Evolutionary conservation across 2,797 vertebrate species (phyloP), one percentile per base, ranked within the genome.

Genomic region (Muscicapa comitata): DNA sequence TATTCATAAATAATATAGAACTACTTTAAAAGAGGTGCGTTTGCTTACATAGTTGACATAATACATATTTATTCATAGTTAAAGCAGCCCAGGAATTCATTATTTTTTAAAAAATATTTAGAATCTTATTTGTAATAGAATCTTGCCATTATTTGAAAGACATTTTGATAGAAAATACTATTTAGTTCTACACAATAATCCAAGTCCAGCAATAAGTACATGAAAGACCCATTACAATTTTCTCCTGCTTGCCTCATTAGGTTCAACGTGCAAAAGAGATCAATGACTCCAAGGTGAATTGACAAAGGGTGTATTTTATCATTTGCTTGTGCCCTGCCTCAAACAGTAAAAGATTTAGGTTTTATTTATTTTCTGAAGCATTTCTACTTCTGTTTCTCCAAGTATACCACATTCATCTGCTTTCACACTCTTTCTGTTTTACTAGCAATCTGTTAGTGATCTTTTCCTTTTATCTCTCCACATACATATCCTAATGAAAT

Each of bases 401-500:
- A 96, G 75, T 95, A 94, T 97, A 91, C 88, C 72, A 94, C 80
- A 91, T 96, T 97, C 93, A 90, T 62, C 5, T 90, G 79, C 88
- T 97, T 96, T 90, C 74, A 85, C 91, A 94, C 76, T 88, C 79
- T 94, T 90, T 93, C 75, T 88, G 61, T 97, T 97, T 96, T 86
- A 74, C 93, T 85, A 88, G 91, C 86, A 95, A 94, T 97, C 94
- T 97, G 93, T 94, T 96, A 96, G 95, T 87, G 92, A 97, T 97
- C 95, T 94, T 91, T 74, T 76, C 70, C 95, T 98, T 98, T 97
- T 91, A 97, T 98, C 94, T 97, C 50, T 95, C 82, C 62, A 54
- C 72, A 93, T 93, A 96, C 82, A 96, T 88, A 74, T 85, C 91
- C 90, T 97, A 97, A 97, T 95, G 95, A 97, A 98, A 97, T 96